Base-by-base conservation (phyloP, 2,888 invertebrate genomes). In the Callyntrura sp. region DNA sequence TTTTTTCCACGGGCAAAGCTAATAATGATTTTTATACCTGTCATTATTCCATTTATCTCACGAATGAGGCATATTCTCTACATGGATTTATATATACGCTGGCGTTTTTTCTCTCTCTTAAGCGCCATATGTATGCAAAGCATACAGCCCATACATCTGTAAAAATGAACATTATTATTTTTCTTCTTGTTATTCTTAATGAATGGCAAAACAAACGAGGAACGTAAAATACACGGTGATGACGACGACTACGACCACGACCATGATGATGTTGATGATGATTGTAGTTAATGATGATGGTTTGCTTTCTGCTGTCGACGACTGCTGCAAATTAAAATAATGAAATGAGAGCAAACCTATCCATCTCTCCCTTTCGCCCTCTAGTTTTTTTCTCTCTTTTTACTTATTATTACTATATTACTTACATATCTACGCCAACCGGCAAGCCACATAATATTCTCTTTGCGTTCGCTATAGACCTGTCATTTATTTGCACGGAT, bases 241-340 rank as follows among this genome's bases (percentile, higher is more conserved):
- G 35, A 35, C 35, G 35, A 35, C 35, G 35, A 35, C 35, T 35
- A 35, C 35, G 35, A 35, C 3, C 35, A 35, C 35, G 35, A 35
- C 35, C n/a, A n/a, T n/a, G 35, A 35, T 35, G 3, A 35, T 35
- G 35, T 35, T 35, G 35, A 35, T 35, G 48, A 73, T 73, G 73
- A 73, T 73, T 12, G 35, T 79, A 57, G n/a, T 57, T 79, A 79
- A 79, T 79, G 82, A 82, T 62, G 60, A 62, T 82, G 48, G 25
- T 65, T 17, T 45, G 85, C 35, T 73, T 73, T 28, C 55, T 83
- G 55, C 35, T 73, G 73, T 68, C 51, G 68, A 68, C 81, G 25
- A 48, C 55, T 79, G 79, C 57, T 73, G 17, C 73, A 73, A 85
- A 85, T 85, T 73, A 85, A 85, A 85, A 60, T 85, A 85, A 85